A percentile compares a stretch with the other conserved stretches of the same genome.
Conservation (phyloP, 2,797 vertebrate species). For the Florisuga fusca region DNA sequence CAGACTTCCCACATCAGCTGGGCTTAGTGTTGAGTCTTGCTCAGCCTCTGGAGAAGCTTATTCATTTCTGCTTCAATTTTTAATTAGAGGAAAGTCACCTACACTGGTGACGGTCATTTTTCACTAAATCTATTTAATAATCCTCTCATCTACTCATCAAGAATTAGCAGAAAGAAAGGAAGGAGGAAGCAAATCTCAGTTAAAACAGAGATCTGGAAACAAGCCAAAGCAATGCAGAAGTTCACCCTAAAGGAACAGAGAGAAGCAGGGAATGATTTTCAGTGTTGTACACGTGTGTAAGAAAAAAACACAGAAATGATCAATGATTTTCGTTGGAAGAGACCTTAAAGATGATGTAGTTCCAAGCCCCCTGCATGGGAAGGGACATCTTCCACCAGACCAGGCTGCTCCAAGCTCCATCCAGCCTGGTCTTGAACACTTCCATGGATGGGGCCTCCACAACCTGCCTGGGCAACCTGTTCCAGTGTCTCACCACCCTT, state of each 20-base stretch:
- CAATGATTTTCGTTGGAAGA: too few species aligned
- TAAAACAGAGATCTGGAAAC: not conserved
- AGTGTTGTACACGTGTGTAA: rapidly evolving
- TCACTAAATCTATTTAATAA: constrained; percentile 33
- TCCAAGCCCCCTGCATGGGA: too few species aligned
- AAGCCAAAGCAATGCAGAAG: not conserved
- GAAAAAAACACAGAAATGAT: not conserved
- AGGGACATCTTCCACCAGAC: too few species aligned
- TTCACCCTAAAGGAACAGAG: not conserved
- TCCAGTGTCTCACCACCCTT: too few species aligned
- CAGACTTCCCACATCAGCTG: not conserved
- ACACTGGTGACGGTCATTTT: not conserved
- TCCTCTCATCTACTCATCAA: constrained; percentile 14
- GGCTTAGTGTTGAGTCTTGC: not conserved
- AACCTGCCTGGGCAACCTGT: too few species aligned
- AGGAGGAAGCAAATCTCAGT: not conserved
- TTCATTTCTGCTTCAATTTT: constrained; percentile 52
- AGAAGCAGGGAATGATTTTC: not conserved
- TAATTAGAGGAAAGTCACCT: constrained; percentile 56
- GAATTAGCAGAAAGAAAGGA: not conserved
- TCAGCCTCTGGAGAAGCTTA: not conserved
- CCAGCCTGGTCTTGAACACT: too few species aligned
- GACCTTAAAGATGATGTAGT: too few species aligned
- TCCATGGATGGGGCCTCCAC: too few species aligned
- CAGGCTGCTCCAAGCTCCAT: too few species aligned